Conservation (phyloP, 2,888 invertebrate species). For the Nephrotoma guestfalica region DNA sequence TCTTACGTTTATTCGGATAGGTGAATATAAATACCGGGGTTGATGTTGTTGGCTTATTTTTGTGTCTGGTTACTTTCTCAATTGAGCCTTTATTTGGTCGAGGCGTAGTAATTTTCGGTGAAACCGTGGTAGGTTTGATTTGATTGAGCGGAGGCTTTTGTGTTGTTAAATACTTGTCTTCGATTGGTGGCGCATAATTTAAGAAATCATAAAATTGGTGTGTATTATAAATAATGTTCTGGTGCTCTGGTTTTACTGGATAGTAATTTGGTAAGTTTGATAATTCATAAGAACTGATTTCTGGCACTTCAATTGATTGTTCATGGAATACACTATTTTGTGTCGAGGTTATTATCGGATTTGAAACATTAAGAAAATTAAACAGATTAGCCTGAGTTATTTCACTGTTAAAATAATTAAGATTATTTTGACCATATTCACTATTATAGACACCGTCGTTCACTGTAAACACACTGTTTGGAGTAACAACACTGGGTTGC, state of each 20-base stretch:
- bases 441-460: not conserved
- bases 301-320: not conserved
- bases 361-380: not conserved
- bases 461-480: not conserved
- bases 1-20: not conserved
- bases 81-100: not conserved
- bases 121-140: not conserved
- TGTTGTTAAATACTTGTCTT: not conserved
- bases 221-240: not conserved
- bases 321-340: not conserved
- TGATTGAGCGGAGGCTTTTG: not conserved
- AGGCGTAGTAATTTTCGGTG: not conserved
- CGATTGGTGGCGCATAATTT: not conserved
- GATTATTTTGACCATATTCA: not conserved
- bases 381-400: not conserved
- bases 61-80: not conserved
- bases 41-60: not conserved
- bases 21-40: not conserved
- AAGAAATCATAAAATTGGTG: not conserved
- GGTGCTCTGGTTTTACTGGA: not conserved
- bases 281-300: not conserved
- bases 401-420: not conserved
- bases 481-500: not conserved
- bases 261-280: not conserved
- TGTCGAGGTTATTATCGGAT: not conserved